phyloP scores from a whole-genome alignment of 2,888 invertebrate species.

The Eilema caniola region DNA sequence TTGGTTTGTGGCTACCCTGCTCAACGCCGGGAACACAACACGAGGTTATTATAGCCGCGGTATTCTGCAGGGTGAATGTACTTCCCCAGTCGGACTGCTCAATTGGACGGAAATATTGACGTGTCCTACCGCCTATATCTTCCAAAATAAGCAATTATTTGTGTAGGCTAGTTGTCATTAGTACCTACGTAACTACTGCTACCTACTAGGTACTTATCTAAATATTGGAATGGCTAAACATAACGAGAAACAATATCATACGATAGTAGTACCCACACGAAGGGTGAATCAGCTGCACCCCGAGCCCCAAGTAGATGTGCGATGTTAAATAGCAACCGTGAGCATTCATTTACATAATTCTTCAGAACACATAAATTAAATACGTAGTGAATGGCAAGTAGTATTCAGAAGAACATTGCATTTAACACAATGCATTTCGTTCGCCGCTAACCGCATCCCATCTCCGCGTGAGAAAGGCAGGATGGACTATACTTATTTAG shows the following conservation, averaged over 20 bases:
- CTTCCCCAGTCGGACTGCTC: too few relatives aligned
- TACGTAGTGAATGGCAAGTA: not conserved
- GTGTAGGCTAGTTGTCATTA: too few relatives aligned
- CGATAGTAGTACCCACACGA: not conserved
- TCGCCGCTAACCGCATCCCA: conserved; percentile 5
- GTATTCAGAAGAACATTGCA: not conserved
- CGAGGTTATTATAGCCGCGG: too few relatives aligned
- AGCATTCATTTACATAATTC: not conserved
- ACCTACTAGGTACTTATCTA: not conserved
- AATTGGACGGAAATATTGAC: too few relatives aligned
- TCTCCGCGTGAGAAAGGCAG: not conserved
- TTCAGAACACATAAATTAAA: not conserved
- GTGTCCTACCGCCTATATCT: too few relatives aligned
- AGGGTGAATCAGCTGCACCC: not conserved
- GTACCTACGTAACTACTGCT: too few relatives aligned
- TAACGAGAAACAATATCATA: not conserved
- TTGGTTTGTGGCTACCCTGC: too few relatives aligned
- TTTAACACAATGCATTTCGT: conserved; percentile 6
- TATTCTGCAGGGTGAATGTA: too few relatives aligned
- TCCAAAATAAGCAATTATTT: too few relatives aligned
- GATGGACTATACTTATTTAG: not conserved
- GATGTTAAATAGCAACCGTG: not conserved
- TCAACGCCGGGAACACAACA: too few relatives aligned
- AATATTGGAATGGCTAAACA: not conserved
- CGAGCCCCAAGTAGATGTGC: not conserved